Evolutionary conservation across 2,113 vertebrate species (phyloP), one percentile per base, ranked within the genome.

Genomic region (Onychorhynchus coronatus): DNA sequence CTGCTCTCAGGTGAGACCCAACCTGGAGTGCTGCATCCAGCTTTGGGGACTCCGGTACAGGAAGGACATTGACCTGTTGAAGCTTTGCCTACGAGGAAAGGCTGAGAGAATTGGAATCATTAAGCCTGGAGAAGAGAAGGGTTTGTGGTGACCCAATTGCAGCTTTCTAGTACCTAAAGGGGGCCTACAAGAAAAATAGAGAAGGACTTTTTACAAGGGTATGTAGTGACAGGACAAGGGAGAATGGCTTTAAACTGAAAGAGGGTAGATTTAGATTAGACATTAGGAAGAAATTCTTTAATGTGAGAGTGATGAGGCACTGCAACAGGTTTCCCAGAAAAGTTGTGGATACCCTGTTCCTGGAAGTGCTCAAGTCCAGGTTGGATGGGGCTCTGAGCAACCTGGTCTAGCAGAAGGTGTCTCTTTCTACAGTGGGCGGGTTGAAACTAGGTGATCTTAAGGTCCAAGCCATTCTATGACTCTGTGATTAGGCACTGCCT

Each of bases 31-130:
- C 27, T 66, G 33, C 44, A 74, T 53, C 27, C 8, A 28, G 2
- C 19, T 81, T 44, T 50, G 31, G 22, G 12, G 22, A 44, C 61
- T 23, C 12, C 23, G 67, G 37, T 27, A 58, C 14, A 49, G 18
- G 22, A 66, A 58, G 8, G 9, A 52, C 27, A 52, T 15, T 0
- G 0, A 9, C 4, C 12, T 27, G 22, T 15, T 42, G 5, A 10
- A 55, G 56, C 14, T 17, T 35, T 30, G 35, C 21, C 35, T 41
- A 5, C 31, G 49, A n/a, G 20, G 16, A 79, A 55, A 79, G 15
- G 24, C n/a, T 30, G 41, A 55, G 19, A 72, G 25, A 35, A 35
- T 14, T 35, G 42, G 7, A 6, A 56, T 55, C 31, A 13, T 42
- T 56, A 13, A 72, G 21, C 21, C 42, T 65, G 49, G 49, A 49